phyloP scores from a whole-genome alignment of 37 sponge, comb jelly and placozoan genomes.

The Mnemiopsis leidyi region DNA sequence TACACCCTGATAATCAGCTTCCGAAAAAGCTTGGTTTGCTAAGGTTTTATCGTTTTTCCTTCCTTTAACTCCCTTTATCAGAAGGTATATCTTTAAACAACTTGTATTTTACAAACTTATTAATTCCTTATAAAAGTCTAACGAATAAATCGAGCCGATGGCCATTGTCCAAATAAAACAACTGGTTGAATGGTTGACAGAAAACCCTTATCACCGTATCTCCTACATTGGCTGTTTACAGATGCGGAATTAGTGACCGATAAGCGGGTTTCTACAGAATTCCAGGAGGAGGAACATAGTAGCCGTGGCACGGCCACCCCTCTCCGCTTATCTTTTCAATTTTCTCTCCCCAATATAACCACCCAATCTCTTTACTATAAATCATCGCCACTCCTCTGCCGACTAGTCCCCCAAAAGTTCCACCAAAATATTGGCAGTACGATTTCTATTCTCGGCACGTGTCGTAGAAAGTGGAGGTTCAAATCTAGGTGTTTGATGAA shows the following conservation, averaged over 20 bases:
- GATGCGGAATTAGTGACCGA: not conserved
- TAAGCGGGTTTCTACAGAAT: too few species aligned
- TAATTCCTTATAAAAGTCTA: too few species aligned
- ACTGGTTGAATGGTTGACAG: not conserved
- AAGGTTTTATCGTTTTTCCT: not conserved
- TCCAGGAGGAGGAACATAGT: not conserved
- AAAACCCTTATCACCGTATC: not conserved
- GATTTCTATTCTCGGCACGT: too few species aligned
- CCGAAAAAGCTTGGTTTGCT: not conserved
- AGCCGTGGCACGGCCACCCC: not conserved
- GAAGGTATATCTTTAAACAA: too few species aligned
- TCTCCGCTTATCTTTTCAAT: not conserved
- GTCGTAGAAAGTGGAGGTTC: too few species aligned
- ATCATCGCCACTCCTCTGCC: not conserved
- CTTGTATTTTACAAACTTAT: too few species aligned
- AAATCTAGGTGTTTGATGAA: too few species aligned
- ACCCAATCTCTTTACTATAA: not conserved
- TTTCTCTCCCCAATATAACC: not conserved
- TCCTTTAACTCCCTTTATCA: not conserved
- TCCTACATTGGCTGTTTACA: not conserved
- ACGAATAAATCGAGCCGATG: too few species aligned
- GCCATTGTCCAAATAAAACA: too few species aligned
- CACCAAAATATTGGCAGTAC: too few species aligned
- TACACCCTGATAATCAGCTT: not conserved
- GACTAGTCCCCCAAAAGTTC: not conserved